Percentiles rank a stretch among this genome's conserved stretches.
Conservation (phyloP, 2,797 vertebrate genomes). For the Trichosurus vulpecula region DNA sequence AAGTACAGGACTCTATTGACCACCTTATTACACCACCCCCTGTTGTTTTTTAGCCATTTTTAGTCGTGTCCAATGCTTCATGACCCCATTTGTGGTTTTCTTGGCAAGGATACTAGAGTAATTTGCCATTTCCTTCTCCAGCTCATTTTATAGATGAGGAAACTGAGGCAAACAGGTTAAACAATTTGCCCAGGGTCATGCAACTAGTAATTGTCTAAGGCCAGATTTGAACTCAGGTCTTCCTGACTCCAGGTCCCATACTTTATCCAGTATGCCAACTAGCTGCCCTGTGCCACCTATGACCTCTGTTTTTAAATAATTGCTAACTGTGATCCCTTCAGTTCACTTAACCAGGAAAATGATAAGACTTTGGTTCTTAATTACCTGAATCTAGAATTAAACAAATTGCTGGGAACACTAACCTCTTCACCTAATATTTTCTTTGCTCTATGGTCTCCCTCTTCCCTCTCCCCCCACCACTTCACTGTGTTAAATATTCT, state of each 20-base stretch:
- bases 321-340: not conserved
- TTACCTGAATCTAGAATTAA: conserved; percentile 18
- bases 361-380: not conserved
- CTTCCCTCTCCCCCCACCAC: not conserved
- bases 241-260: not conserved
- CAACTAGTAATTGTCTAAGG: not conserved
- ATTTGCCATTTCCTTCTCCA: not conserved
- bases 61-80: not conserved
- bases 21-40: too few relatives aligned
- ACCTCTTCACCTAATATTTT: not conserved
- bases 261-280: not conserved
- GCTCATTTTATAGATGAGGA: not conserved
- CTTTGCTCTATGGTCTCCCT: not conserved
- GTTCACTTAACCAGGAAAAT: not conserved
- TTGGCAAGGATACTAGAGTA: not conserved
- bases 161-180: not conserved
- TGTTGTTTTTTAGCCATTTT: not conserved
- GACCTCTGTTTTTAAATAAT: not conserved
- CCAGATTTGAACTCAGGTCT: not conserved
- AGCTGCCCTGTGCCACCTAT: not conserved
- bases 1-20: not conserved
- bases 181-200: not conserved
- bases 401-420: not conserved
- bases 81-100: not conserved
- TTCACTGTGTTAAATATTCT: not conserved